These are phyloP conservation scores for Megalopta genalis DNA, from an alignment of 1,140 invertebrate genomes.

Conservation along the genomic window DNA sequence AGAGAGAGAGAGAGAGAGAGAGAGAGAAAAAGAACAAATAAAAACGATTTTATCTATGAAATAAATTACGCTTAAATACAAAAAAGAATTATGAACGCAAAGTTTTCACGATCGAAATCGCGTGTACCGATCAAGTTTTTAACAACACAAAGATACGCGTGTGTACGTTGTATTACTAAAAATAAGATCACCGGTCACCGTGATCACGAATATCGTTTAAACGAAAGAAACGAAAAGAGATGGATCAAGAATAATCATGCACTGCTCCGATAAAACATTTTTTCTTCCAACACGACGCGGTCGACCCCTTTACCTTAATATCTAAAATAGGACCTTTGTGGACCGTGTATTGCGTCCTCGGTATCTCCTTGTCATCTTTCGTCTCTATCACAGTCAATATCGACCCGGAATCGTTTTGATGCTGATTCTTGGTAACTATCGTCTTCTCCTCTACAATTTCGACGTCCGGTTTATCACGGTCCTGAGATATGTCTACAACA, in stretches of 20 bases:
- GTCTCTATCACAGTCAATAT: constrained; percentile 14
- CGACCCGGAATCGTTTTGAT: background rate
- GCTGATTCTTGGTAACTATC: constrained; percentile 20
- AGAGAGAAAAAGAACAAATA: background rate
- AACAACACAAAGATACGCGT: background rate
- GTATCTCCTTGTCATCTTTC: constrained; percentile 38
- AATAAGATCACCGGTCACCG: too few relatives aligned
- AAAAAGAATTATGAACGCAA: too few relatives aligned
- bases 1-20: too few relatives aligned
- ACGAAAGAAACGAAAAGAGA: too few relatives aligned
- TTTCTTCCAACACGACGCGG: background rate
- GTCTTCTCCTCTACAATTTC: constrained; percentile 40
- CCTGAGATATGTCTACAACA: background rate
- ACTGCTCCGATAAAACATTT: background rate
- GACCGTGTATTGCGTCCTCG: constrained; percentile 66
- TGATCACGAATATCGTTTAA: background rate
- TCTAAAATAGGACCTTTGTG: constrained; percentile 79
- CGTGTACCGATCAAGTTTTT: too few relatives aligned
- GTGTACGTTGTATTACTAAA: background rate
- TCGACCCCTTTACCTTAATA: constrained; percentile 75
- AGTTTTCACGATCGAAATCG: background rate
- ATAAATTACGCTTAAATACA: too few relatives aligned
- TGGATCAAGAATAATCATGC: background rate
- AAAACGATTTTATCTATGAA: background rate
- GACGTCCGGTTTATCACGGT: constrained; percentile 24